Evolutionary conservation across 2,113 vertebrate genomes (phyloP).

Genomic region (Sakesphorus luctuosus): DNA sequence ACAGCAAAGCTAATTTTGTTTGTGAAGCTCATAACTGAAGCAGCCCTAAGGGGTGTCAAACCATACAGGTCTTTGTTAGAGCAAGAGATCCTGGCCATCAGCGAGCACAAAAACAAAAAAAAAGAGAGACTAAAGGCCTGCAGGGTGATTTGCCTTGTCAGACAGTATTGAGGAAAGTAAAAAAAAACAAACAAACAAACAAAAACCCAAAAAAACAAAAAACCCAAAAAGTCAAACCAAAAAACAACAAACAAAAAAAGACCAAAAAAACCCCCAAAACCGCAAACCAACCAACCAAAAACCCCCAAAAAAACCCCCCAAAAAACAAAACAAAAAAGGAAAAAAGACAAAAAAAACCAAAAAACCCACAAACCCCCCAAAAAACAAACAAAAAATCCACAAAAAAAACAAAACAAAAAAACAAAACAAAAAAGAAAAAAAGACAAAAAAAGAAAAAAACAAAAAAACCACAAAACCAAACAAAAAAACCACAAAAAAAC

Average conservation of each 20-base stretch:
- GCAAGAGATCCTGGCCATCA: background rate
- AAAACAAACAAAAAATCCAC: no score
- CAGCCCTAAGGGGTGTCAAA: background rate
- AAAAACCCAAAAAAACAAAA: background rate
- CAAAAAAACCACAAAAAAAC: no score
- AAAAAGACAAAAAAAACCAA: no score
- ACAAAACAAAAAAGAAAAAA: background rate
- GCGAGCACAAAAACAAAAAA: background rate
- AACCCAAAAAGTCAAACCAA: no score
- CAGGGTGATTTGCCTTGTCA: background rate
- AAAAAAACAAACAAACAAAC: background rate
- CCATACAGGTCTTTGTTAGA: background rate
- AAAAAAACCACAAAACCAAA: no score
- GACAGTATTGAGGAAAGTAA: background rate
- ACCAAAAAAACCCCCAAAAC: no score
- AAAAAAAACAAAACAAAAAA: no score
- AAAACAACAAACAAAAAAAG: background rate
- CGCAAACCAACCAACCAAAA: no score
- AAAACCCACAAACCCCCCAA: no score
- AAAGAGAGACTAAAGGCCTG: background rate
- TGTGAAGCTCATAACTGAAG: background rate
- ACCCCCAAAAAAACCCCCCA: background rate
- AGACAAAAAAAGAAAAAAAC: no score
- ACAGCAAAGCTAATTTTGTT: background rate
- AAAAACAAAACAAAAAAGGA: no score